Base-by-base conservation (phyloP, 2,113 vertebrate genomes). In the Danionella cerebrum region DNA sequence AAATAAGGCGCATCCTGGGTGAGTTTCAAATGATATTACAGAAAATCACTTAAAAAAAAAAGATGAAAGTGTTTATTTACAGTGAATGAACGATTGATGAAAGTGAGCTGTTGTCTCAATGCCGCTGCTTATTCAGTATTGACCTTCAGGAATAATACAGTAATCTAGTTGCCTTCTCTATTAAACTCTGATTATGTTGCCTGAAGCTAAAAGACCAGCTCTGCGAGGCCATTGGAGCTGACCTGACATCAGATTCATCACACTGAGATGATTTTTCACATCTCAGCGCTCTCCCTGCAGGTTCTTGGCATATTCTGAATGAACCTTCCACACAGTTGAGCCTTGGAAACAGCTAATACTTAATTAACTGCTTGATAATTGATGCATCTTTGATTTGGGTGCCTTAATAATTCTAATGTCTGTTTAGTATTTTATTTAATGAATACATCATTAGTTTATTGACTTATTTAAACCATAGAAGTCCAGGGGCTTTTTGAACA, bases 71-170 rank as follows among this genome's bases (percentile, higher is more conserved):
- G n/a, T n/a, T n/a, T n/a, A n/a, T n/a, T n/a, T n/a, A 33, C 29
- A 33, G 9, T 6, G 29, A 19, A 3, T 18, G 16, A 39, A 22
- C 73, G 91, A 90, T 88, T 91, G 80, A 72, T 77, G 77, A 70
- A 74, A 78, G 63, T 83, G 81, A 85, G n/a, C 84, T 84, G 84
- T 89, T 88, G 91, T 90, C 86, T 82, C 88, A 91, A 92, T 90
- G 77, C 80, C 79, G n/a, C n/a, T n/a, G n/a, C n/a, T n/a, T 76
- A 80, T 83, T 67, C 90, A 84, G 88, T 83, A 85, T 77, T 90
- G 87, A 92, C 89, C 91, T 88, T 88, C 86, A 80, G 70, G 24
- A 39, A 39, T 57, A 53, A 71, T 78, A 77, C 81, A 87, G 86
- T 85, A 85, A 82, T 85, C n/a, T n/a, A n/a, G n/a, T n/a, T n/a